Evolutionary conservation across 2,888 invertebrate species (phyloP).

Genomic region (Cantharis nigra): DNA sequence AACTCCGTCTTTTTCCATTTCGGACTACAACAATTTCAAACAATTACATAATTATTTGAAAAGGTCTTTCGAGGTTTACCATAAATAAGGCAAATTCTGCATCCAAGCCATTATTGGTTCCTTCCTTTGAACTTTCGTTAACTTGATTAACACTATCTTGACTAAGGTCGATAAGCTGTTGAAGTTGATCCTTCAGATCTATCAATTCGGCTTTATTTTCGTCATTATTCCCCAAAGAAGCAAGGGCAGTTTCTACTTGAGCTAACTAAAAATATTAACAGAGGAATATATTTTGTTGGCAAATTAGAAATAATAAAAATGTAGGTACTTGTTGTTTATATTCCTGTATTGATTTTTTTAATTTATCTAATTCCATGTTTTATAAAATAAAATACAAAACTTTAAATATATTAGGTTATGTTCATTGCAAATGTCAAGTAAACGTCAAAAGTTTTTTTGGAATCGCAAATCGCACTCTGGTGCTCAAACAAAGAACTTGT

Average conservation of each 20-base stretch:
- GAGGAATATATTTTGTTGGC: not conserved
- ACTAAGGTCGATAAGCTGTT: conserved; percentile 71
- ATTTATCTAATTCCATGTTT: not conserved
- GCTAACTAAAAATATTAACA: conserved; percentile 15
- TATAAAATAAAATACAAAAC: not conserved
- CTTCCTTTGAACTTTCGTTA: conserved; percentile 14
- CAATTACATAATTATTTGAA: conserved; percentile 34
- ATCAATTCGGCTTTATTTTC: conserved; percentile 63
- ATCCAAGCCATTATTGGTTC: conserved; percentile 50
- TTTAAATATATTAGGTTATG: not conserved
- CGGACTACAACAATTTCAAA: conserved; percentile 35
- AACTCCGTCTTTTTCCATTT: conserved; percentile 49
- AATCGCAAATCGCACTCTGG: too few relatives aligned
- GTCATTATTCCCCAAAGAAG: conserved; percentile 53
- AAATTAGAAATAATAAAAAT: not conserved
- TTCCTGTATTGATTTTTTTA: conserved; percentile 9
- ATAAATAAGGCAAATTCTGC: conserved; percentile 72
- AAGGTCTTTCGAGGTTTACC: conserved; percentile 53
- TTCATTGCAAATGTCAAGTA: not conserved
- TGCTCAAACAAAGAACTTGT: not conserved
- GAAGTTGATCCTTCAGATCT: conserved; percentile 66
- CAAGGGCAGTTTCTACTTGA: conserved; percentile 66
- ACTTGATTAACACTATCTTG: conserved; percentile 60
- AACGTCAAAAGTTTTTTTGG: not conserved
- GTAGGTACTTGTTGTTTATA: conserved; percentile 22